Evolutionary conservation across 2,888 invertebrate genomes (phyloP).

Genomic region (Melanotus villosus): DNA sequence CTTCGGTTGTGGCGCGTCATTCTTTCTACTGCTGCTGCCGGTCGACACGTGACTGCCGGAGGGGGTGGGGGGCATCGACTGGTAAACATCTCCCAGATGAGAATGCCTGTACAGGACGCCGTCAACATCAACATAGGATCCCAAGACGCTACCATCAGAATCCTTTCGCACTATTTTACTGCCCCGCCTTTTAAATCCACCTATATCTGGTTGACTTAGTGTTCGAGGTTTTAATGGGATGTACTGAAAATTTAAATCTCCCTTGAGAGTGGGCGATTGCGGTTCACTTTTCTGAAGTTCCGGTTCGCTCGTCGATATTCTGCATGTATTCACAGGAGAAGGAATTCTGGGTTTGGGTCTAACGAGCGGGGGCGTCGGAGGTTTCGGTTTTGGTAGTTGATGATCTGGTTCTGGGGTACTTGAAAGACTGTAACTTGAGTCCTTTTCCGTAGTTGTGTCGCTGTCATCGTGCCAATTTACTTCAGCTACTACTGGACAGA

Average conservation of each 20-base stretch:
- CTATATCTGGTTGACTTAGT: constrained; percentile 51
- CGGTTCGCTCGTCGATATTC: constrained; percentile 62
- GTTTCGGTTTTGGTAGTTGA: constrained; percentile 17
- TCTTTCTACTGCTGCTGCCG: constrained; percentile 44
- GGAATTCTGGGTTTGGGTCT: constrained; percentile 48
- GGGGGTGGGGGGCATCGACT: constrained; percentile 58
- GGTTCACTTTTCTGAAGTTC: constrained; percentile 53
- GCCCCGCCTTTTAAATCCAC: constrained; percentile 52
- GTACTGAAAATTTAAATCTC: constrained; percentile 46
- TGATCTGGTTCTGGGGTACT: constrained; percentile 61
- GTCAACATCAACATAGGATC: constrained; percentile 63
- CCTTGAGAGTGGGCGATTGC: constrained; percentile 21
- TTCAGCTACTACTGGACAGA: constrained; percentile 85
- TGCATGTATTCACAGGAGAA: constrained; percentile 43
- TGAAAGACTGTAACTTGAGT: constrained; percentile 62
- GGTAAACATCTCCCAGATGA: constrained; percentile 60
- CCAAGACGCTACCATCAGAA: constrained; percentile 60
- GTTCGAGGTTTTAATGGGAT: constrained; percentile 49
- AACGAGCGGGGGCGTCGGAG: constrained; percentile 41
- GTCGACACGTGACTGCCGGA: constrained; percentile 63
- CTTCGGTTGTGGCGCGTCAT: constrained; percentile 54
- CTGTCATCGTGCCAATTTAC: constrained; percentile 80
- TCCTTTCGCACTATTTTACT: constrained; percentile 63
- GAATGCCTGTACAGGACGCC: constrained; percentile 64
- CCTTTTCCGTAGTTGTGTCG: constrained; percentile 57